Evolutionary conservation across 2,113 vertebrate genomes (phyloP).

Genomic region (Calyptomena viridis): DNA sequence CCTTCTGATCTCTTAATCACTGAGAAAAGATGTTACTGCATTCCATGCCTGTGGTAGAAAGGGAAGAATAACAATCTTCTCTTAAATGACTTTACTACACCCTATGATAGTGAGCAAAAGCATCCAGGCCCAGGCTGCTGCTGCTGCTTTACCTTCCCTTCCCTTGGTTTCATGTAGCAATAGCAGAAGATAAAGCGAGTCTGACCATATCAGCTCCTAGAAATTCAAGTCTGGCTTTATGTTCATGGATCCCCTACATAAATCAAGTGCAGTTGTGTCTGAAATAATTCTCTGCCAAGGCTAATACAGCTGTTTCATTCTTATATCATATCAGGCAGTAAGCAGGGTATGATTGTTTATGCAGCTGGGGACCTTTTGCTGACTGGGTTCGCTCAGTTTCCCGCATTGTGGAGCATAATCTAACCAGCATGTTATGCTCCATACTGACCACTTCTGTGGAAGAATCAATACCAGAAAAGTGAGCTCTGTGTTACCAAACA

Average conservation of each 20-base stretch:
- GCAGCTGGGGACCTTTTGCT: slow-evolving; percentile 53
- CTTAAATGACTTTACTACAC: background rate
- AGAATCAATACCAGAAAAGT: slow-evolving; percentile 55
- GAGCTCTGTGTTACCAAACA: slow-evolving; percentile 13
- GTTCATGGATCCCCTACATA: background rate
- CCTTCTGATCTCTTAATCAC: background rate
- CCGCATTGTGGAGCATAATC: slow-evolving; percentile 1
- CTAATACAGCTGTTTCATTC: slow-evolving; percentile 60
- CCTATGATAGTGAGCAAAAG: background rate
- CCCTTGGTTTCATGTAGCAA: background rate
- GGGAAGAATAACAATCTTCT: background rate
- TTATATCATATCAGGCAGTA: background rate
- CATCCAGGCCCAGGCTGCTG: background rate
- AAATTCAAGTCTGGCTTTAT: background rate
- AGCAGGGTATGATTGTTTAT: slow-evolving; percentile 47
- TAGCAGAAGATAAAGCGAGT: background rate
- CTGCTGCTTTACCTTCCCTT: slow-evolving; percentile 19
- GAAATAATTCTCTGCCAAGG: slow-evolving; percentile 56
- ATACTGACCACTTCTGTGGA: background rate
- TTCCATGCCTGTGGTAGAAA: background rate
- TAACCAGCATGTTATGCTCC: slow-evolving; percentile 38
- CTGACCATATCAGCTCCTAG: background rate
- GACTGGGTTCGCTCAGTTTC: slow-evolving; percentile 3
- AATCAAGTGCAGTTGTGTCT: slow-evolving; percentile 5
- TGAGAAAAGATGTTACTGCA: background rate